These are phyloP conservation scores for Oryzias woworae DNA, from an alignment of 2,113 vertebrate genomes.

Conservation along the genomic window DNA sequence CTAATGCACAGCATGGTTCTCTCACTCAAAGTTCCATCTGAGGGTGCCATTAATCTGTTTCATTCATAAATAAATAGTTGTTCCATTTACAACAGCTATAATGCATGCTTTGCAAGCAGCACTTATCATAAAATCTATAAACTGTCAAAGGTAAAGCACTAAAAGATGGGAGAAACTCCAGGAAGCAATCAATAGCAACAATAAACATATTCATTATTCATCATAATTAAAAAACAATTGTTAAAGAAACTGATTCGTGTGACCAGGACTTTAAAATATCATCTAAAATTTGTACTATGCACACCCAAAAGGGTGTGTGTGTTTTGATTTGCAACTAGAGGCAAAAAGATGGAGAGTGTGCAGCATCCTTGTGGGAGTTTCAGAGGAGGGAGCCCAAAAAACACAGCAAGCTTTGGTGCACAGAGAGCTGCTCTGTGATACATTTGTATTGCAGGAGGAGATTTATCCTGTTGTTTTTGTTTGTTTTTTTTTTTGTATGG, in stretches of 20 bases:
- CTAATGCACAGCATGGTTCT: conserved; percentile 35
- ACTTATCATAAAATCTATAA: conserved; percentile 66
- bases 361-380: conserved; percentile 62
- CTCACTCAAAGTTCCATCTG: conserved; percentile 31
- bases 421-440: conserved; percentile 67
- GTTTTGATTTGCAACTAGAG: conserved; percentile 57
- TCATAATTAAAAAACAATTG: conserved; percentile 2
- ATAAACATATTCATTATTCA: conserved; percentile 7
- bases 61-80: conserved; percentile 74
- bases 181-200: conserved; percentile 35
- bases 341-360: conserved; percentile 61
- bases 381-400: conserved; percentile 59
- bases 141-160: conserved; percentile 27
- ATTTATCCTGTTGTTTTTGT: conserved; percentile 64
- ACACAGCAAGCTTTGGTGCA: conserved; percentile 53
- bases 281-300: conserved; percentile 23
- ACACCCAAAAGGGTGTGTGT: conserved; percentile 44
- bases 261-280: conserved; percentile 5
- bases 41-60: conserved; percentile 33
- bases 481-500: not conserved
- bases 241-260: not conserved
- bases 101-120: conserved; percentile 44
- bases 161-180: conserved; percentile 13
- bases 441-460: conserved; percentile 63
- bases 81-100: conserved; percentile 47